Base-by-base conservation (phyloP, 2,888 invertebrate genomes). In the Dichetophora obliterata region DNA sequence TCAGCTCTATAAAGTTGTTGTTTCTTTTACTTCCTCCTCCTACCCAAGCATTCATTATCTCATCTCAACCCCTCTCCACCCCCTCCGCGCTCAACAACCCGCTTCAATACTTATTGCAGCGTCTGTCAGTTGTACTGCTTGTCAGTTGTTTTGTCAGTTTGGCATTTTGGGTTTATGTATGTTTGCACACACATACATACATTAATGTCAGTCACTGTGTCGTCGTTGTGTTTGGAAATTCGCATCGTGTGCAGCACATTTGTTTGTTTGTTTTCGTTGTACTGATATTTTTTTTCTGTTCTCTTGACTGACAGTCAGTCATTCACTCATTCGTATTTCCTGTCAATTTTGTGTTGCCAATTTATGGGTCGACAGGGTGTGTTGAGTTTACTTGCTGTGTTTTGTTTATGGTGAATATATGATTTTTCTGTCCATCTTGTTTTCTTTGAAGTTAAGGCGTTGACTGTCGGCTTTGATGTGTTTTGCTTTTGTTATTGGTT, bases 251-350 rank as follows among this genome's bases (percentile, higher is more conserved):
- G 43, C 43, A 43, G 43, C 14, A 14, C 43, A 43, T 43, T 43
- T 43, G 43, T 11, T 43, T 11, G 43, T 43, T 43, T 43, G 11
- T 59, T 59, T 59, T n/a, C 27, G 54, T 9, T 59, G 27, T 59
- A n/a, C n/a, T n/a, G n/a, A n/a, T n/a, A n/a, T n/a, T n/a, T n/a
- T 16, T 59, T 59, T 65, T 65, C 14, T 65, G 34, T 70, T 34
- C 19, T 19, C 16, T 65, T 34, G 31, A 5, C 27, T 27, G 70
- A 16, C n/a, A 57, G 52, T 70, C 70, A 70, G n/a, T 70, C 54
- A 34, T 52, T 52, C 70, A 31, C 70, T 70, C 9, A 43, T 37
- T 66, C 22, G 61, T 61, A 22, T 61, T 61, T 61, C 9, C 43
- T 43, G 61, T 61, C 61, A 22, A 9, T 27, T 61, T 61, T n/a